Evolutionary conservation across 2,888 invertebrate species (phyloP).

Genomic region (Archips crataeganus): DNA sequence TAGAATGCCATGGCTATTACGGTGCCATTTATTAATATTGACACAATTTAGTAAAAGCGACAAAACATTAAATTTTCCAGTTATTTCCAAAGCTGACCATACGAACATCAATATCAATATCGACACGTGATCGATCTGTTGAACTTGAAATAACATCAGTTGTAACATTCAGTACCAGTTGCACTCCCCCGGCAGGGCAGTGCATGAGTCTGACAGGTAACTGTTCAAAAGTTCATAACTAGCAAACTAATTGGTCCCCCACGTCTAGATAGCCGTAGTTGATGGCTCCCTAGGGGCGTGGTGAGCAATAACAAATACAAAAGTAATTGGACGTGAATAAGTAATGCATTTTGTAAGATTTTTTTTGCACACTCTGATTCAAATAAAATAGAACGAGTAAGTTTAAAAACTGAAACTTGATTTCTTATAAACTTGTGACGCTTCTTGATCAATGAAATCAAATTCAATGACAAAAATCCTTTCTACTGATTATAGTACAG

Average conservation of each 20-base stretch:
- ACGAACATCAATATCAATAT: neutral
- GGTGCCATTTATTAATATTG: too few species aligned
- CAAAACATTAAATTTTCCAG: too few species aligned
- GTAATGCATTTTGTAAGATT: constrained; percentile 13
- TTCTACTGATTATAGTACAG: too few species aligned
- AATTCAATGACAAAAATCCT: too few species aligned
- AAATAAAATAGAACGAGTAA: too few species aligned
- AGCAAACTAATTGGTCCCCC: constrained; percentile 73
- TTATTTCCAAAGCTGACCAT: neutral
- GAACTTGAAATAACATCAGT: neutral
- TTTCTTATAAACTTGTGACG: too few species aligned
- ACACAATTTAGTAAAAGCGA: too few species aligned
- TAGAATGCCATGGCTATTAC: too few species aligned
- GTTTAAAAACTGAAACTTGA: too few species aligned
- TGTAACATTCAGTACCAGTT: constrained; percentile 10
- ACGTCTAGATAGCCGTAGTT: constrained; percentile 63
- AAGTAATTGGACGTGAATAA: constrained; percentile 16
- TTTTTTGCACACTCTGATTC: too few species aligned
- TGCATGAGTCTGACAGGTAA: constrained; percentile 61
- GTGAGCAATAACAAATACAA: constrained; percentile 31
- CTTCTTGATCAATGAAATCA: too few species aligned
- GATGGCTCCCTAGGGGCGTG: constrained; percentile 61
- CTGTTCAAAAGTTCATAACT: constrained; percentile 70
- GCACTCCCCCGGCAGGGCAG: constrained; percentile 51
- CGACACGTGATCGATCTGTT: neutral